These are phyloP conservation scores for Lagothrix lagotricha DNA, from an alignment of 2,797 vertebrate genomes.

Conservation along the genomic window DNA sequence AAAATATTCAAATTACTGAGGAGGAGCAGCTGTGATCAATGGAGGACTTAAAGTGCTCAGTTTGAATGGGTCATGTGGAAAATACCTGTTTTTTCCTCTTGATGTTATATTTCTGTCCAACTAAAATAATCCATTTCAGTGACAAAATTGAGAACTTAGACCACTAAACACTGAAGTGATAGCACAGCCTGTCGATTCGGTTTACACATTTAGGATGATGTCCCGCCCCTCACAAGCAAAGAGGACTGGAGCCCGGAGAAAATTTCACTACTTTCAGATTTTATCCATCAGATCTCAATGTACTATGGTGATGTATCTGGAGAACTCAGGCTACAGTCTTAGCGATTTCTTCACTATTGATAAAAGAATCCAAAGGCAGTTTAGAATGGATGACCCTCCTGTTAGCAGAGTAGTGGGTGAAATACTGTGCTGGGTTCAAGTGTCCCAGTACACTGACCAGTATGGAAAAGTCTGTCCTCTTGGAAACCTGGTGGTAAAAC, in stretches of 20 bases:
- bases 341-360: conserved; percentile 95
- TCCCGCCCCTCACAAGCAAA: conserved; percentile 91
- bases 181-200: conserved; percentile 93
- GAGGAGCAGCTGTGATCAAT: conserved; percentile 92
- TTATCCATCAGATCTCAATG: conserved; percentile 93
- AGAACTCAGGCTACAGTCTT: conserved; percentile 92
- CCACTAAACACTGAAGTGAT: conserved; percentile 92
- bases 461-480: conserved; percentile 92
- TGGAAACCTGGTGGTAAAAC: conserved; percentile 93
- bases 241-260: conserved; percentile 90
- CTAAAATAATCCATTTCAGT: conserved; percentile 94
- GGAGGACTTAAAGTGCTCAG: conserved; percentile 92
- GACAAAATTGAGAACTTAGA: conserved; percentile 91
- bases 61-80: conserved; percentile 91
- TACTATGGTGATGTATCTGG: conserved; percentile 91
- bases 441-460: conserved; percentile 93
- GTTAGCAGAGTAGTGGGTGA: conserved; percentile 93
- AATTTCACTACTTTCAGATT: conserved; percentile 92
- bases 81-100: conserved; percentile 95
- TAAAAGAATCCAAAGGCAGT: conserved; percentile 89
- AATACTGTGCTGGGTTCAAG: conserved; percentile 92
- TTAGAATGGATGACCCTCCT: conserved; percentile 94
- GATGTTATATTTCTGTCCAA: conserved; percentile 95
- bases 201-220: conserved; percentile 94
- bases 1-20: conserved; percentile 93